phyloP scores from a whole-genome alignment of 2,797 vertebrate species.

The Clarias platycephalus region DNA sequence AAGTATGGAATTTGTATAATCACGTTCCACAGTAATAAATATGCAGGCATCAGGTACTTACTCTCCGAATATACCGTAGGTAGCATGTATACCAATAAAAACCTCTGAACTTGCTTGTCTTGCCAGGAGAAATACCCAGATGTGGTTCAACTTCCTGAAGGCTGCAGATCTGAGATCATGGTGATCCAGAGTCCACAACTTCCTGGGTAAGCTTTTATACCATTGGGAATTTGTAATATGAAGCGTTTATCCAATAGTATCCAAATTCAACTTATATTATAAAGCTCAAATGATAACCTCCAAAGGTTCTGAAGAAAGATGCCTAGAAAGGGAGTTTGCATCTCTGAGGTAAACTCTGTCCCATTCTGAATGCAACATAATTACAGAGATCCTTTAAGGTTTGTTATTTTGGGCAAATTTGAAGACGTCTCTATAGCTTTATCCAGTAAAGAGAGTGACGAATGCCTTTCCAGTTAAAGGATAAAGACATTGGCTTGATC shows the following conservation, averaged over 20 bases:
- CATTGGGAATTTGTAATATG: background rate
- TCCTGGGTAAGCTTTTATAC: constrained; percentile 73
- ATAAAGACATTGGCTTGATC: background rate
- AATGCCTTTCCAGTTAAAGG: background rate
- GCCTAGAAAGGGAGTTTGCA: background rate
- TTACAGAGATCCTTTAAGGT: background rate
- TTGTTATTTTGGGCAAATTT: background rate
- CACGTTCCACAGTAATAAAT: background rate
- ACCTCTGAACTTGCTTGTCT: background rate
- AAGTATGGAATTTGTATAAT: background rate
- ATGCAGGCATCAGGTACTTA: background rate
- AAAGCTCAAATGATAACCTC: background rate
- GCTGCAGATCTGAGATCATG: constrained; percentile 75
- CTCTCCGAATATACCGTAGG: background rate
- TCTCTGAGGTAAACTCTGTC: background rate
- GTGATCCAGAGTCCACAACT: constrained; percentile 68
- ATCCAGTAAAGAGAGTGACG: background rate
- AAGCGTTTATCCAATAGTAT: background rate
- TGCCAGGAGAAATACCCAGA: constrained; percentile 82
- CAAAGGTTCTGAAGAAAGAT: background rate
- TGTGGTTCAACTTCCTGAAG: constrained; percentile 75
- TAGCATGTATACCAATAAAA: background rate
- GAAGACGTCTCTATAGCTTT: background rate
- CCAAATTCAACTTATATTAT: no score
- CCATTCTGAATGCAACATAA: background rate